Evolutionary conservation across 1,140 invertebrate species (phyloP), one percentile per base, ranked within the genome.

Genomic region (Aphaenogaster ashmeadi): DNA sequence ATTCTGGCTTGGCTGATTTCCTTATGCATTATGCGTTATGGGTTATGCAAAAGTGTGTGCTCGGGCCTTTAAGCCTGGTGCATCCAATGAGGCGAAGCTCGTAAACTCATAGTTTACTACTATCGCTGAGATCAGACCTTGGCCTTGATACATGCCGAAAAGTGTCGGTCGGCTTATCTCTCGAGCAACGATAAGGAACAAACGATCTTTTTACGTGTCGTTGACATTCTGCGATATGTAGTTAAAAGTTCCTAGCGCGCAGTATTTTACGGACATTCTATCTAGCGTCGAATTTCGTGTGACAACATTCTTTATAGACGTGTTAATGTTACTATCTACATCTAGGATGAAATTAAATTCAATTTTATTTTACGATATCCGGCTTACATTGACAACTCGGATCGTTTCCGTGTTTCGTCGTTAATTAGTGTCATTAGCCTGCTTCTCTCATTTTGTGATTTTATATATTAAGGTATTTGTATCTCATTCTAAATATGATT

Each of bases 111-210:
- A 50, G 15, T 38, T 52, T 13, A 33, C 60, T 52, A 69, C 21
- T 36, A 41, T 15, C 33, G 9, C 36, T 27, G 21, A 71, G 15
- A 21, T 9, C 9, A 27, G 21, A 84, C 69, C 81, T 62, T 84
- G 81, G 52, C 71, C 81, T 84, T 81, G 78, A 56, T 41, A 13
- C 47, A 21, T 41, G 3, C n/a, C 9, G 21, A 71, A 81, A 36
- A 54, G 36, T 11, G 33, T 38, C 33, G 27, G 44, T 50, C 18
- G 8, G 5, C 33, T 27, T 71, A 71, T 71, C 36, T 60, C 54
- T 41, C 33, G 11, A 58, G 50, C 52, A 4, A 36, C 27, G 41
- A 84, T 84, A 75, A 50, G 62, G 56, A 36, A 41, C 21, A 47
- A 62, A 60, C 38, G 52, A 8, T n/a, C 47, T 66, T 58, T 72